A percentile compares a stretch with the other conserved stretches of the same genome.
Evolutionary conservation across 2,888 invertebrate species (phyloP).

Genomic region (Sarcophaga variegata): DNA sequence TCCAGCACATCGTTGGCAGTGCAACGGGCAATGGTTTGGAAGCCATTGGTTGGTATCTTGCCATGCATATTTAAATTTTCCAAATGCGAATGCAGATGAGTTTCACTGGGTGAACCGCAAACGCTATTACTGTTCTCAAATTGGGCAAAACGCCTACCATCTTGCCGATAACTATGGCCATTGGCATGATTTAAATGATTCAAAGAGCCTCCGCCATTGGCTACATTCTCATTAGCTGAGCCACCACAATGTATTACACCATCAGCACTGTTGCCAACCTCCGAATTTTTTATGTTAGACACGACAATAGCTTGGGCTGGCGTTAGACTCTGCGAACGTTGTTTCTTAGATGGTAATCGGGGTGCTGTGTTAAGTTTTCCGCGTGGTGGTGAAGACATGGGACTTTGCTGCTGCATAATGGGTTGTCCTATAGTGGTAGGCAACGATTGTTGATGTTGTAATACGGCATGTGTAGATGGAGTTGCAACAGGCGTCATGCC

Average conservation of each 20-base stretch:
- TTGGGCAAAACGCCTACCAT: constrained; percentile 65
- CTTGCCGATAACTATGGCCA: constrained; percentile 55
- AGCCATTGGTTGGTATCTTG: constrained; percentile 75
- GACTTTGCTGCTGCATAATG: constrained; percentile 76
- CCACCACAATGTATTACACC: constrained; percentile 84
- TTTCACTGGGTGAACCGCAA: constrained; percentile 57
- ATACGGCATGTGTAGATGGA: constrained; percentile 71
- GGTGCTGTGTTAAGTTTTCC: constrained; percentile 82
- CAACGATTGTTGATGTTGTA: constrained; percentile 71
- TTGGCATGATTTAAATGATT: constrained; percentile 53
- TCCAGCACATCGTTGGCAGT: constrained; percentile 75
- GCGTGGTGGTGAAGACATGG: constrained; percentile 84
- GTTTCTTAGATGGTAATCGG: constrained; percentile 84
- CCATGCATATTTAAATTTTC: constrained; percentile 67
- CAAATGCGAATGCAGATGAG: constrained; percentile 64
- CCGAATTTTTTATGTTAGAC: constrained; percentile 78
- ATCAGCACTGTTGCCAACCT: constrained; percentile 88
- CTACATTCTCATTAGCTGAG: constrained; percentile 8
- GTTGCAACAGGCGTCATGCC: constrained; percentile 69
- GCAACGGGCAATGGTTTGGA: constrained; percentile 80
- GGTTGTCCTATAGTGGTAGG: constrained; percentile 67
- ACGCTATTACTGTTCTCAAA: constrained; percentile 69
- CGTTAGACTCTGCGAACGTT: constrained; percentile 91
- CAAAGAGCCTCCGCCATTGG: constrained; percentile 49
- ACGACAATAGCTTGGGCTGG: constrained; percentile 83